Evolutionary conservation across 2,888 invertebrate genomes (phyloP), one percentile per base, ranked within the genome.

Genomic region (Orthosia gracilis): DNA sequence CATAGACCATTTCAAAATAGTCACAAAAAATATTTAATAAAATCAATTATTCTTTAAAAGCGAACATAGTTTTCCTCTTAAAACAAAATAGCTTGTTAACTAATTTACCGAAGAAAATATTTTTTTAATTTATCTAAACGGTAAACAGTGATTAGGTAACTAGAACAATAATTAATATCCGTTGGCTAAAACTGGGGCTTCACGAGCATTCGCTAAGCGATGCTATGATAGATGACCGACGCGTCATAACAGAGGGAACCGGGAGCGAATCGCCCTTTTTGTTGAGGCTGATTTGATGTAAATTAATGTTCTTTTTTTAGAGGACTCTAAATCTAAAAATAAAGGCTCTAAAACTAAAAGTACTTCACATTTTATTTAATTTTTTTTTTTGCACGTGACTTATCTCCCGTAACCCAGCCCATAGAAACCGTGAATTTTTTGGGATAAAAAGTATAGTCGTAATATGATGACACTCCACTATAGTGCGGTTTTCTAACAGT

Each of bases 191-290:
- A 65, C 62, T 49, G 57, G 12, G 54, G 66, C 69, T 66, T 77
- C 73, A 72, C 65, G 26, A 69, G 71, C 65, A 73, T 77, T 73
- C 26, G 15, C 67, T 40, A 77, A 74, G 72, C 67, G 59, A 69
- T 80, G 62, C 71, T 58, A 50, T 81, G 84, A 83, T 81, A 70
- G 73, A 83, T 84, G 82, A 80, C 76, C 76, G 73, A 45, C 63
- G 21, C 54, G 77, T 82, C 78, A 78, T 40, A 82, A 64, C 78
- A 62, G 58, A 17, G 61, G 59, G 49, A 49, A 68, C 81, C 45
- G 68, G 64, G 18, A 62, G 54, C 65, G 65, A 18, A 75, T 64
- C 69, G 49, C 50, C 45, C 76, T 64, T 78, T 80, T 59, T 76
- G 69, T 63, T 76, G 61, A 54, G 45, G 49, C 50, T 54, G 63